Base-by-base conservation (phyloP, 2,113 vertebrate genomes). In the Notothenia coriiceps region DNA sequence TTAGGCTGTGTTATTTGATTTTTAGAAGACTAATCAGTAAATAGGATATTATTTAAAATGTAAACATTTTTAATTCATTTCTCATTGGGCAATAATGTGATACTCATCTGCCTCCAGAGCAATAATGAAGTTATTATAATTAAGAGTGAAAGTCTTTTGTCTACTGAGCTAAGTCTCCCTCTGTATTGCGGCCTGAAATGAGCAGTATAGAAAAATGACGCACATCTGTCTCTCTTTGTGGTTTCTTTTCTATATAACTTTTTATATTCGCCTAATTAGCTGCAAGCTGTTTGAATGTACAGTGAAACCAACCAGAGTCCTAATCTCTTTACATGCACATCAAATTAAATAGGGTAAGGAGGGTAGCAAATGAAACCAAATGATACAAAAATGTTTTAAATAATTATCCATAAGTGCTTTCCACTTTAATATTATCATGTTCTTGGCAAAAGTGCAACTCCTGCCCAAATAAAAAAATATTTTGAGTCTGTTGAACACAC, bases 251-350 rank as follows among this genome's bases (percentile, higher is more conserved):
- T 73, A 22, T 55, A 63, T 69, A 43, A 77, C 12, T 1, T 79
- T 79, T 79, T 83, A 73, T 49, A 64, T 60, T 74, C 33, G 7
- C 11, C 25, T 59, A 82, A 29, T 77, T 79, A 77, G 67, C 57
- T 59, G 64, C 60, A 60, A 79, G 77, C 71, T 69, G 29, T 83
- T 25, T 64, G 43, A 52, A 50, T 20, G 18, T 20, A 57, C 40
- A 67, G 57, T 52, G 75, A 60, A 83, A 52, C 7, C 60, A 75
- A 43, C 72, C 68, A 14, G 61, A 15, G 44, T 43, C 12, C 68
- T 40, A 74, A 73, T 63, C 54, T 47, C n/a, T 49, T 44, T 50
- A 62, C 47, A 66, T 56, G 15, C 10, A 49, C 12, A 60, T 70
- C 18, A 66, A 51, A 65, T 79, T 4, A 69, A 78, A 25, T 35